Base-by-base conservation (phyloP, 2,888 invertebrate species). In the Cerceris rybyensis region DNA sequence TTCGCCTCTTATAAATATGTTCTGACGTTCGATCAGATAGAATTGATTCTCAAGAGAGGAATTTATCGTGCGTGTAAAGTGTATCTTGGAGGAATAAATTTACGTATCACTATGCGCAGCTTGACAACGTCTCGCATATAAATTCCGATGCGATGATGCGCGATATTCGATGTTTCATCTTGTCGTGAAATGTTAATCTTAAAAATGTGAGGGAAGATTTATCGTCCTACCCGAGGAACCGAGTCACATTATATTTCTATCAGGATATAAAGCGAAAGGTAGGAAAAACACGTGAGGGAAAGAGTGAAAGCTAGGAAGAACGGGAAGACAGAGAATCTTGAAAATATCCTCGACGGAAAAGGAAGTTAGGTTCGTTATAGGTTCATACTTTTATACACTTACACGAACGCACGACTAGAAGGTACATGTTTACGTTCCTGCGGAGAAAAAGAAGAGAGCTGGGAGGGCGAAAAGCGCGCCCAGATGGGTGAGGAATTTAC, bases 401-500 rank as follows among this genome's bases (percentile, higher is more conserved):
- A 57, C 64, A 61, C 54, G 63, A 6, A 28, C n/a, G 28, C 46
- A 28, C 50, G 14, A 14, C 11, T 43, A 16, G 28, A 4, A 28
- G 17, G 57, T 42, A 49, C 39, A 14, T 52, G 42, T 52, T 59
- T 55, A 50, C 46, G 41, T 61, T 55, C 61, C 50, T 43, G 50
- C 43, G 64, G 57, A 52, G 71, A 39, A 60, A 68, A 71, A 54
- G 71, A 58, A 66, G 65, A 59, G n/a, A 13, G 46, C 16, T 28
- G 55, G 70, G 59, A 50, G 46, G 17, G 17, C 17, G 55, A 11
- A 17, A 28, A 17, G 55, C 17, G 6, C 7, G 28, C 6, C 49
- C 14, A 43, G 52, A 73, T 52, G 57, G 49, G 8, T 61, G 59
- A 68, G 70, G 70, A 70, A 80, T 80, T 80, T 80, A 80, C 77